phyloP scores from a whole-genome alignment of 1,140 invertebrate genomes.

The Lasioglossum baleicum region DNA sequence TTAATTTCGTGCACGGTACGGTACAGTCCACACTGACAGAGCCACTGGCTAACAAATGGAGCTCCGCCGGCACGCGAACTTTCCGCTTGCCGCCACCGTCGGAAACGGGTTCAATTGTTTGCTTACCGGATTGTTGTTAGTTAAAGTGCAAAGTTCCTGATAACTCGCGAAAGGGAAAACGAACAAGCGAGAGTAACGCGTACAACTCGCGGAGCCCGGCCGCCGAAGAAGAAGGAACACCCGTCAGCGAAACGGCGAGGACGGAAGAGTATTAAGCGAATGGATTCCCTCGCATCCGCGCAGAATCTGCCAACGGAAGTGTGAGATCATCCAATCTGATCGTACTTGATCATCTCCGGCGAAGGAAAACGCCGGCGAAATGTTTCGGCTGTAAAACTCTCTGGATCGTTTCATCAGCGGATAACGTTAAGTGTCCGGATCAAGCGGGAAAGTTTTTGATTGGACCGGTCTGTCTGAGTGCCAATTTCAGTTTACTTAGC shows the following conservation, averaged over 20 bases:
- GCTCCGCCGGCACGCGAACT: conserved; percentile 53
- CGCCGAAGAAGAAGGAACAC: not conserved
- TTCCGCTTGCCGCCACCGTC: conserved; percentile 42
- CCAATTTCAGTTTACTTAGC: not conserved
- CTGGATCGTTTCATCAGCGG: conserved; percentile 16
- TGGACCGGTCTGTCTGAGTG: not conserved
- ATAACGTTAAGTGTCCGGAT: conserved; percentile 19
- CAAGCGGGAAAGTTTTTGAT: conserved; percentile 12
- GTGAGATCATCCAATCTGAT: conserved; percentile 15
- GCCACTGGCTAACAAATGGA: conserved; percentile 42
- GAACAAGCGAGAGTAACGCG: not conserved
- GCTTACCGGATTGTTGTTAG: conserved; percentile 74
- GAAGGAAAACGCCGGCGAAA: conserved; percentile 13
- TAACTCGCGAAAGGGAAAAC: conserved; percentile 64
- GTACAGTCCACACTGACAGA: conserved; percentile 34
- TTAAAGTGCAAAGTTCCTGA: conserved; percentile 77
- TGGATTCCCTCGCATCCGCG: conserved; percentile 28
- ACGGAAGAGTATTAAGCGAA: conserved; percentile 32
- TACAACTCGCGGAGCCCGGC: conserved; percentile 1
- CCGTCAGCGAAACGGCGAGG: not conserved
- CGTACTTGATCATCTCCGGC: conserved; percentile 16
- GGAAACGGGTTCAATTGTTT: conserved; percentile 73
- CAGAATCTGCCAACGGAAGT: conserved; percentile 34
- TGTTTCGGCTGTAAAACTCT: conserved; percentile 33
- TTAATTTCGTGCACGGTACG: conserved; percentile 50